Base-by-base conservation (phyloP, 1,140 invertebrate genomes). In the Panagrolaimus sp. region DNA sequence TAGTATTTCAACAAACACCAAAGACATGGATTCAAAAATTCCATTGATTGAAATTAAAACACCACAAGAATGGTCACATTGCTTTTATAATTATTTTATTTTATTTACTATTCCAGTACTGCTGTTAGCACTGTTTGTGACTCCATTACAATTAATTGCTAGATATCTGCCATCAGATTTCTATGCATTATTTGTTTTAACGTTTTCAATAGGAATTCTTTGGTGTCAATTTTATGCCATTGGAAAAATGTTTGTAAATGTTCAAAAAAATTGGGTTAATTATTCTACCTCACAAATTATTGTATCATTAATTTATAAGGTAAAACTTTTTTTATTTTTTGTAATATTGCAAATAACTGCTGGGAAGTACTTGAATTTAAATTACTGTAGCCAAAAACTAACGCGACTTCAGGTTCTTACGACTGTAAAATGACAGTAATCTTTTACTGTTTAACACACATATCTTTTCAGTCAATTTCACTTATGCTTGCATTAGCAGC, bases 401-500 rank as follows among this genome's bases (percentile, higher is more conserved):
- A n/a, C n/a, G n/a, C n/a, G n/a, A n/a, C n/a, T n/a, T n/a, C n/a
- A n/a, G n/a, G n/a, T n/a, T n/a, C n/a, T n/a, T n/a, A n/a, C n/a
- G n/a, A n/a, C n/a, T n/a, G n/a, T n/a, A n/a, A n/a, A n/a, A n/a
- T n/a, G n/a, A n/a, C n/a, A n/a, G n/a, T n/a, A n/a, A 57, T 11
- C 2, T 57, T 11, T 25, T 14, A 20, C n/a, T 57, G 0, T 57
- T 1, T 20, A 20, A 27, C 31, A 2, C 3, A 9, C 27, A n/a
- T 57, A n/a, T n/a, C n/a, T n/a, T n/a, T 57, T 57, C 51, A 57
- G 51, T 5, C 20, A n/a, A n/a, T 57, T 20, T 57, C 51, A 57
- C 20, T 57, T 3, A 11, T 57, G 8, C 27, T 57, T 11, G 51
- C 51, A 14, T 57, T 57, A 11, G 51, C 51, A 0, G 27, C 20